These are phyloP conservation scores for Acanthosoma haemorrhoidale DNA, from an alignment of 2,888 invertebrate species.

Conservation along the genomic window DNA sequence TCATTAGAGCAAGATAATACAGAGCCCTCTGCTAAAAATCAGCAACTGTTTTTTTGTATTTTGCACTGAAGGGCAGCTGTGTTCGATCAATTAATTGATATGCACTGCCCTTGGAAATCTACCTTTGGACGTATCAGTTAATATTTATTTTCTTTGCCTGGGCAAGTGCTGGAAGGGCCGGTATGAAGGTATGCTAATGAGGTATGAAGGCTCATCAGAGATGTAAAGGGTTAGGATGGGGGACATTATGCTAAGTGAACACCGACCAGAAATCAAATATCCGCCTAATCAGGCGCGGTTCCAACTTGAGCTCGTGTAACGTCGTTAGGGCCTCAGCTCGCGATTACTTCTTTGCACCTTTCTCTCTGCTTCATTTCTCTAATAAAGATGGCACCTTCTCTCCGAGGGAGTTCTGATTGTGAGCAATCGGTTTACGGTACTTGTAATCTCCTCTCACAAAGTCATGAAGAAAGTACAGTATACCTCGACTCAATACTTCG, in stretches of 20 bases:
- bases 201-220: not conserved
- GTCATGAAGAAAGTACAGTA: too few species aligned
- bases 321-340: not conserved
- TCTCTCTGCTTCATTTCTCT: not conserved
- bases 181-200: constrained; percentile 2
- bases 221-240: constrained; percentile 16
- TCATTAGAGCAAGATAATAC: too few species aligned
- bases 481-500: too few species aligned
- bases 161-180: not conserved
- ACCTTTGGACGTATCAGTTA: not conserved
- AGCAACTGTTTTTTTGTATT: too few species aligned
- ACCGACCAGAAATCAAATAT: constrained; percentile 2
- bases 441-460: too few species aligned
- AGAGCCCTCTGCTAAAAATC: too few species aligned
- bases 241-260: constrained; percentile 22
- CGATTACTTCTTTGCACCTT: not conserved
- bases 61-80: too few species aligned
- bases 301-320: not conserved
- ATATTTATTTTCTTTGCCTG: constrained; percentile 15
- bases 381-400: not conserved
- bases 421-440: too few species aligned
- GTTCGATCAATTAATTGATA: too few species aligned
- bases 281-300: not conserved
- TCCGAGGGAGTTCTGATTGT: not conserved
- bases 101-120: too few species aligned